Conservation (phyloP, 2,113 vertebrate genomes). For the Tyto alba region DNA sequence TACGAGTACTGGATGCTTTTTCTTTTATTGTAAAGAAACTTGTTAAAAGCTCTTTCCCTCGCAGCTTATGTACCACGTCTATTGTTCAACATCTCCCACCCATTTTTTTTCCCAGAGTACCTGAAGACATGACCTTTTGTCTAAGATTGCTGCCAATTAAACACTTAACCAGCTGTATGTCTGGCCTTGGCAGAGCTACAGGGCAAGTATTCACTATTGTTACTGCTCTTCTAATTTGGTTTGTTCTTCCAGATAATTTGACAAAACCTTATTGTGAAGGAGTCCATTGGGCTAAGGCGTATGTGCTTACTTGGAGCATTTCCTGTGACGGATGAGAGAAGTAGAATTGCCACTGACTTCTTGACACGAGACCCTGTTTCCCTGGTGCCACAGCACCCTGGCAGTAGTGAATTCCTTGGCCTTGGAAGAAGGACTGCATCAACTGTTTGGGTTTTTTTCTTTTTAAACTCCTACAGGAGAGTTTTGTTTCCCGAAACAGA, state of each 20-base stretch:
- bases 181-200: conserved; percentile 19
- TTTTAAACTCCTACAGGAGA: neutral
- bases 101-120: neutral
- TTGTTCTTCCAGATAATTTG: neutral
- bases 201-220: conserved; percentile 21
- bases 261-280: neutral
- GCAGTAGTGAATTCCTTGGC: neutral
- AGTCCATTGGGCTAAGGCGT: neutral
- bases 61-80: neutral
- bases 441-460: neutral
- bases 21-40: neutral
- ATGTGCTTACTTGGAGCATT: neutral
- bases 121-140: neutral
- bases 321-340: neutral
- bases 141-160: neutral
- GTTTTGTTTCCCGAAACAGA: neutral
- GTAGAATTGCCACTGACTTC: neutral
- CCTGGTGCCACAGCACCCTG: neutral
- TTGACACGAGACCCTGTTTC: neutral
- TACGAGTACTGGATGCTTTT: neutral
- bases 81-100: neutral
- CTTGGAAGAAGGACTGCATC: neutral
- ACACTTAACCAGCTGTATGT: neutral
- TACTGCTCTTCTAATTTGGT: neutral
- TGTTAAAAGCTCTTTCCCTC: neutral